Conservation (phyloP, 2,888 invertebrate species). For the Euclidia mi region DNA sequence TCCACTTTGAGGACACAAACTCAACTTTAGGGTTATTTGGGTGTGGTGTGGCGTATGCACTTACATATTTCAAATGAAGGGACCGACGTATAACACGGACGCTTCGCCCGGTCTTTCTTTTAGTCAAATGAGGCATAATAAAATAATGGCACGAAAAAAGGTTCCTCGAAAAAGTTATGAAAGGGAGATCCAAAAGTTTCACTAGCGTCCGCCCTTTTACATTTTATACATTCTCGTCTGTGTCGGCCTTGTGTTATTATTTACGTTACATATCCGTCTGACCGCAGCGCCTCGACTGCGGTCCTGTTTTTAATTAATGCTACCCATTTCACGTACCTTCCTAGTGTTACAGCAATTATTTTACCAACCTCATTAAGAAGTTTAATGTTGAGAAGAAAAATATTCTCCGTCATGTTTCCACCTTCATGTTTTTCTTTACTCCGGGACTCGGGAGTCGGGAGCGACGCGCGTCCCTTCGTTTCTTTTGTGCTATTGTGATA, state of each 20-base stretch:
- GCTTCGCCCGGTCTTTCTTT: too few relatives aligned
- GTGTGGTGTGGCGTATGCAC: constrained; percentile 68
- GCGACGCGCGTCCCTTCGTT: constrained; percentile 33
- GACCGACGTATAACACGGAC: constrained; percentile 77
- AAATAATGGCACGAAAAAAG: constrained; percentile 87
- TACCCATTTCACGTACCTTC: constrained; percentile 79
- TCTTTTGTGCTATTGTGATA: constrained; percentile 74
- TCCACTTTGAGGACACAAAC: constrained; percentile 60
- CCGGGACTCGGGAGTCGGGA: too few relatives aligned
- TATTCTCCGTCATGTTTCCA: constrained; percentile 73
- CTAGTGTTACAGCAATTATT: constrained; percentile 88
- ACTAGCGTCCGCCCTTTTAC: constrained; percentile 76
- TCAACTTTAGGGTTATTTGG: constrained; percentile 71
- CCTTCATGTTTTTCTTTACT: constrained; percentile 54
- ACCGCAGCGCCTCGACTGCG: constrained; percentile 77
- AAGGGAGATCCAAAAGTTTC: constrained; percentile 84
- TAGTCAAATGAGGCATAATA: constrained; percentile 87
- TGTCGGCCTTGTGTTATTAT: constrained; percentile 81
- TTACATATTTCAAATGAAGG: constrained; percentile 85
- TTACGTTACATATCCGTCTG: constrained; percentile 83
- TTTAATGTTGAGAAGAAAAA: constrained; percentile 81
- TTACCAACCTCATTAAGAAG: constrained; percentile 85
- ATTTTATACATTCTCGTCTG: constrained; percentile 79
- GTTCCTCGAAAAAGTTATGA: constrained; percentile 85
- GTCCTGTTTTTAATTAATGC: constrained; percentile 86